Base-by-base conservation (phyloP, 1,140 invertebrate species). In the Antheraea pernyi region DNA sequence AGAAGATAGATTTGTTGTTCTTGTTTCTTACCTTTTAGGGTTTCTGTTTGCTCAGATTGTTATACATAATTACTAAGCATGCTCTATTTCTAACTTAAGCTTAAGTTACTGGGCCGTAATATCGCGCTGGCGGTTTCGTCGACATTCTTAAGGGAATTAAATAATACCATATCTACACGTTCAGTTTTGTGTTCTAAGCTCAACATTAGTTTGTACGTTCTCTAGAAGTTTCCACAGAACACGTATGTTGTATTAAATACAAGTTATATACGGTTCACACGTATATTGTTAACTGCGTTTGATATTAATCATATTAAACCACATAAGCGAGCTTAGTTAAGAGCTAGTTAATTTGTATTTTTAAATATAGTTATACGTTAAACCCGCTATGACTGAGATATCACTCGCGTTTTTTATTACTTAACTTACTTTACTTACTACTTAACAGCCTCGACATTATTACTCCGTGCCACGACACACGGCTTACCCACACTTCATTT, bases 181-280 rank as follows among this genome's bases (percentile, higher is more conserved):
- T 53, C 46, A 53, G 46, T 16, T 30, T 53, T 53, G 7, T 37
- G 22, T 19, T 48, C 65, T 67, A 59, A 46, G 39, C 46, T n/a
- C 64, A 65, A 46, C 46, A 39, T 39, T 65, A 39, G 42, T 65
- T 46, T 36, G n/a, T 59, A 67, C 48, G 18, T 67, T 19, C 42
- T 22, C 39, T 19, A 6, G 39, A 65, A 84, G 84, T 75, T 86
- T 80, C 70, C 67, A 66, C 74, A 80, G 83, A 85, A 89, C 85
- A 86, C 80, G 84, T 84, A 80, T 71, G 75, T 76, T 66, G 87
- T 87, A 90, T 89, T 87, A 89, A 86, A 88, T 86, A 86, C 81
- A 86, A 84, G 80, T 86, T 87, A 85, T 86, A 86, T 90, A 90
- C 85, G 84, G 75, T 86, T 81, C 73, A 71, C 76, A 18, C 75